These are phyloP conservation scores for Neosilurus hyrtlii DNA, from an alignment of 2,797 vertebrate genomes.

Conservation along the genomic window DNA sequence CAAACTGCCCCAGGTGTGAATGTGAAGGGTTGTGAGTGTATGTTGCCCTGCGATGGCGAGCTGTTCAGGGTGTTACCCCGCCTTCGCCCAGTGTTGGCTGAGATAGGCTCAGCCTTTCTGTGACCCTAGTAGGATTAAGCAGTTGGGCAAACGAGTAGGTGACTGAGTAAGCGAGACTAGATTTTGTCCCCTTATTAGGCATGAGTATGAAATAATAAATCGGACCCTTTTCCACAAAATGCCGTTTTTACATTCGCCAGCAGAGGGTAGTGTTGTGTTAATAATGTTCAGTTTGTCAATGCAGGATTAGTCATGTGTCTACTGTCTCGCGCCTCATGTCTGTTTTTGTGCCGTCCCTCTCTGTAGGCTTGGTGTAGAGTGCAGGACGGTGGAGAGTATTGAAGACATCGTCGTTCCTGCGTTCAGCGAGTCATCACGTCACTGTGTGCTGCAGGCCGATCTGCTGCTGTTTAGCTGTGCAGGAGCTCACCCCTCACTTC, in stretches of 20 bases:
- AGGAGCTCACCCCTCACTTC: constrained; percentile 81
- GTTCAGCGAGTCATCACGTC: constrained; percentile 78
- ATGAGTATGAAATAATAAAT: background rate
- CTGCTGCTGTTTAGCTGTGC: constrained; percentile 97
- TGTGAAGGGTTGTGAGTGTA: too few relatives aligned
- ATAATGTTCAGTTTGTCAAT: background rate
- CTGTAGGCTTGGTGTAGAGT: constrained; percentile 83
- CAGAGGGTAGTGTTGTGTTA: constrained; percentile 25
- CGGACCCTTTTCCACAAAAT: background rate
- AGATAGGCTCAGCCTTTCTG: too few relatives aligned
- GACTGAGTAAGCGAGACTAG: background rate
- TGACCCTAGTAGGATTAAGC: too few relatives aligned
- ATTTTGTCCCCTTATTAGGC: background rate
- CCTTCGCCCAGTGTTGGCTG: too few relatives aligned
- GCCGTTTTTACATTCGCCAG: background rate
- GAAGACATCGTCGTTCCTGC: constrained; percentile 90
- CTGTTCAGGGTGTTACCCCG: too few relatives aligned
- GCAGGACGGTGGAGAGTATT: constrained; percentile 85
- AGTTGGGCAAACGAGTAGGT: too few relatives aligned
- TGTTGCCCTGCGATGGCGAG: too few relatives aligned
- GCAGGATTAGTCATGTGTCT: background rate
- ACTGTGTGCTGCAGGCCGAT: constrained; percentile 94
- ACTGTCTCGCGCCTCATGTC: background rate
- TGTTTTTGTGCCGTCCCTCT: background rate
- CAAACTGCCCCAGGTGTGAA: too few relatives aligned